These are phyloP conservation scores for Drosophila diplacantha DNA, from an alignment of 2,888 invertebrate genomes.

Conservation along the genomic window DNA sequence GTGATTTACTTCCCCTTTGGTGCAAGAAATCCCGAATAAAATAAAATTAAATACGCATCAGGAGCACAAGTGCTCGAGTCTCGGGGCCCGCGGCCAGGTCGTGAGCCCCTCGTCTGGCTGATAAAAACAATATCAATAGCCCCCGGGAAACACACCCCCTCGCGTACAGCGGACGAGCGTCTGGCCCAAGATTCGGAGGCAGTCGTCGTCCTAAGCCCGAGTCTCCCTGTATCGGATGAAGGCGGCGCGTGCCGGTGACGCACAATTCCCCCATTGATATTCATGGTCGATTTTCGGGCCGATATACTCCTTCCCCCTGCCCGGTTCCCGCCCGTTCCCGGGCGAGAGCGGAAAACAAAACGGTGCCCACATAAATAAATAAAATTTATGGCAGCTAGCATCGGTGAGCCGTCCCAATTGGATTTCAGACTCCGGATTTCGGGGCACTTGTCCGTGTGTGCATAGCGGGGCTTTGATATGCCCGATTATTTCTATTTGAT, in stretches of 20 bases:
- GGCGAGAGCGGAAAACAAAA: slow-evolving; percentile 49
- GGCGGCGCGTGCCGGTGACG: slow-evolving; percentile 63
- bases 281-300: slow-evolving; percentile 65
- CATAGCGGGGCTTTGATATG: slow-evolving; percentile 46
- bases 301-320: slow-evolving; percentile 19
- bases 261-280: slow-evolving; percentile 70
- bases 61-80: slow-evolving; percentile 63
- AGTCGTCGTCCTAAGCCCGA: slow-evolving; percentile 48
- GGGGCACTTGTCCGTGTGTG: slow-evolving; percentile 42
- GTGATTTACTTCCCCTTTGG: slow-evolving; percentile 69
- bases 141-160: slow-evolving; percentile 10
- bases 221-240: slow-evolving; percentile 39
- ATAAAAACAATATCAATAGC: slow-evolving; percentile 70
- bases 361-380: slow-evolving; percentile 65
- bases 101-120: slow-evolving; percentile 43
- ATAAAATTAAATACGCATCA: slow-evolving; percentile 73
- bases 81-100: slow-evolving; percentile 37
- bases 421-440: slow-evolving; percentile 26
- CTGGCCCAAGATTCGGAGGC: slow-evolving; percentile 22
- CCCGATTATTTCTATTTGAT: slow-evolving; percentile 32
- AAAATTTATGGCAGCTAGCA: slow-evolving; percentile 66
- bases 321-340: slow-evolving; percentile 12
- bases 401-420: slow-evolving; percentile 57
- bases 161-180: slow-evolving; percentile 29
- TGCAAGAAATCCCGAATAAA: slow-evolving; percentile 55